Percentiles rank a stretch among this genome's conserved stretches.
These are phyloP conservation scores for Myotis findleyi DNA, from an alignment of 2,797 vertebrate species.

Conservation along the genomic window DNA sequence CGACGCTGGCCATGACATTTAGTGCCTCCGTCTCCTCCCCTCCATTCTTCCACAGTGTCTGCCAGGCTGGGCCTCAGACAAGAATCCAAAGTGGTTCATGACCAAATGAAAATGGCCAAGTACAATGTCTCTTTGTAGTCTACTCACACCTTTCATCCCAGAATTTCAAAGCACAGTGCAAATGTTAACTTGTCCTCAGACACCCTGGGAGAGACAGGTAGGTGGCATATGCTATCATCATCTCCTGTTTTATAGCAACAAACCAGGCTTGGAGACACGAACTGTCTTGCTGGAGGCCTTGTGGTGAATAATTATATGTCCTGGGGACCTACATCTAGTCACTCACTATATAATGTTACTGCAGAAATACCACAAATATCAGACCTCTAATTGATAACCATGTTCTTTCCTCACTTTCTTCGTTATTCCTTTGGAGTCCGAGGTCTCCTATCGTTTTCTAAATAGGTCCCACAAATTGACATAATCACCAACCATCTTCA, in stretches of 20 bases:
- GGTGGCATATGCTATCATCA: conserved; percentile 66
- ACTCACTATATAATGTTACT: conserved; percentile 34
- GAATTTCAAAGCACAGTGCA: conserved; percentile 73
- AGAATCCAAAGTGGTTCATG: background rate
- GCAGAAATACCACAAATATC: conserved; percentile 50
- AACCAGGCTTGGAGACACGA: conserved; percentile 46
- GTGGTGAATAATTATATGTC: conserved; percentile 59
- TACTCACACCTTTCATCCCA: conserved; percentile 73
- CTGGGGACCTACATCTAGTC: conserved; percentile 34
- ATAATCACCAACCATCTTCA: background rate
- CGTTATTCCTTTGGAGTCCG: conserved; percentile 30
- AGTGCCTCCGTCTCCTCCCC: background rate
- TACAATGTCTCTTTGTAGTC: conserved; percentile 70
- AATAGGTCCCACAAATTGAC: background rate
- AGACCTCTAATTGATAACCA: conserved; percentile 47
- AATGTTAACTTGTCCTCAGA: conserved; percentile 75
- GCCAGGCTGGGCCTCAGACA: background rate
- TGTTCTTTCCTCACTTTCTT: conserved; percentile 26
- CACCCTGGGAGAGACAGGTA: conserved; percentile 63
- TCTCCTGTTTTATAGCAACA: conserved; percentile 71
- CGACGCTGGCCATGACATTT: background rate
- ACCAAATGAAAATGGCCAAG: conserved; percentile 38
- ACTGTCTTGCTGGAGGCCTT: conserved; percentile 40
- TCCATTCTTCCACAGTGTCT: background rate
- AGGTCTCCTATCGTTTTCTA: conserved; percentile 14